These are phyloP conservation scores for Pachyrhynchus sulphureomaculatus DNA, from an alignment of 1,140 invertebrate genomes.

Conservation along the genomic window DNA sequence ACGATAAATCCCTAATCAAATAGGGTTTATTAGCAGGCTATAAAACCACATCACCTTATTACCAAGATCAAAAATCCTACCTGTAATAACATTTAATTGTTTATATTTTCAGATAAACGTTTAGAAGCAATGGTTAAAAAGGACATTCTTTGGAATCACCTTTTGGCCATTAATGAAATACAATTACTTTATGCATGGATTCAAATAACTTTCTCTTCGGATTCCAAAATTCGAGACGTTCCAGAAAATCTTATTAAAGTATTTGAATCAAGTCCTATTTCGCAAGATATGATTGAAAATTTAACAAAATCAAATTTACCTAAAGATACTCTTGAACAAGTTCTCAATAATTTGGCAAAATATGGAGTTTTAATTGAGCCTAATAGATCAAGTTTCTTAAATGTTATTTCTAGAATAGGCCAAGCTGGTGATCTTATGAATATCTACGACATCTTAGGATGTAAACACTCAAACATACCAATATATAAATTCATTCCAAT, in stretches of 20 bases:
- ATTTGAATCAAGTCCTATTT: conserved; percentile 59
- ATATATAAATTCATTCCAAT: conserved; percentile 57
- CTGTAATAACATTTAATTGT: too few relatives aligned
- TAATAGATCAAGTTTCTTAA: conserved; percentile 55
- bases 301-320: conserved; percentile 23
- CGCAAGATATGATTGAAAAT: conserved; percentile 58
- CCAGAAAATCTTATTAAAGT: conserved; percentile 53
- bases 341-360: conserved; percentile 54
- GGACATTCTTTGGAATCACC: conserved; percentile 55
- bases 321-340: conserved; percentile 16
- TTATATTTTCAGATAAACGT: conserved; percentile 55
- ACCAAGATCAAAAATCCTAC: conserved; percentile 3
- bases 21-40: too few relatives aligned
- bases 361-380: conserved; percentile 58
- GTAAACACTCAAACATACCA: conserved; percentile 56
- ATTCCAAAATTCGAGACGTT: conserved; percentile 52
- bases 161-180: conserved; percentile 55
- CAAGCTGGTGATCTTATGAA: conserved; percentile 56
- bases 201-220: conserved; percentile 51
- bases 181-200: conserved; percentile 58
- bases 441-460: conserved; percentile 57
- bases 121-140: conserved; percentile 54
- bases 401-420: conserved; percentile 56
- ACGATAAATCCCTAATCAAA: too few relatives aligned
- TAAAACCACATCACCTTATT: too few relatives aligned